These are phyloP conservation scores for Morpho helenor DNA, from an alignment of 2,888 invertebrate genomes.

Conservation along the genomic window DNA sequence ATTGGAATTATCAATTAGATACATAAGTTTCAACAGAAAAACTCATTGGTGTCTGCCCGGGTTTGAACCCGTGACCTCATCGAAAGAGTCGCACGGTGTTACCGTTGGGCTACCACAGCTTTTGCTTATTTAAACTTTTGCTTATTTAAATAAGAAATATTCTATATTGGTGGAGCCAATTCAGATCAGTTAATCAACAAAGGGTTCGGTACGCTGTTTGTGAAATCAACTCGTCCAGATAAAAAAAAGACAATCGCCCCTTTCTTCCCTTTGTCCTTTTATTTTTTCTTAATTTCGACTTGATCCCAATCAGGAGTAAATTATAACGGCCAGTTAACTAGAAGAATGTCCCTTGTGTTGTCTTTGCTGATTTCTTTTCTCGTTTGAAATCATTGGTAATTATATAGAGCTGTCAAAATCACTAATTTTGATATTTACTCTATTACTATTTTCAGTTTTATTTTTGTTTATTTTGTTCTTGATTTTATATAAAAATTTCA, in stretches of 20 bases:
- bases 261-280: conserved; percentile 59
- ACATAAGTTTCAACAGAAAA: too few species aligned
- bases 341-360: conserved; percentile 71
- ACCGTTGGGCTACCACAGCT: too few species aligned
- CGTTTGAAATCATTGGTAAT: conserved; percentile 56
- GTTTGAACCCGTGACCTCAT: too few species aligned
- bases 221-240: conserved; percentile 69
- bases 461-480: too few species aligned
- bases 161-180: conserved; percentile 19
- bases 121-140: neutral
- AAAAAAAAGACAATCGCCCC: conserved; percentile 59
- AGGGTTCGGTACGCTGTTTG: conserved; percentile 52
- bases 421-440: neutral
- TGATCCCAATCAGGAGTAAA: conserved; percentile 77
- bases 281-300: conserved; percentile 77
- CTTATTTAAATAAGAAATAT: conserved; percentile 11
- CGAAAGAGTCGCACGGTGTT: too few species aligned
- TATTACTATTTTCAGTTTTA: too few species aligned
- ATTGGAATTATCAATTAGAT: too few species aligned
- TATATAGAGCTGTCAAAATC: conserved; percentile 44
- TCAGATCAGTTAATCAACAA: conserved; percentile 28
- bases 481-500: neutral
- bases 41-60: too few species aligned
- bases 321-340: conserved; percentile 76
- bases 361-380: conserved; percentile 57